phyloP scores from a whole-genome alignment of 1,140 invertebrate genomes.

The Adelges cooleyi region DNA sequence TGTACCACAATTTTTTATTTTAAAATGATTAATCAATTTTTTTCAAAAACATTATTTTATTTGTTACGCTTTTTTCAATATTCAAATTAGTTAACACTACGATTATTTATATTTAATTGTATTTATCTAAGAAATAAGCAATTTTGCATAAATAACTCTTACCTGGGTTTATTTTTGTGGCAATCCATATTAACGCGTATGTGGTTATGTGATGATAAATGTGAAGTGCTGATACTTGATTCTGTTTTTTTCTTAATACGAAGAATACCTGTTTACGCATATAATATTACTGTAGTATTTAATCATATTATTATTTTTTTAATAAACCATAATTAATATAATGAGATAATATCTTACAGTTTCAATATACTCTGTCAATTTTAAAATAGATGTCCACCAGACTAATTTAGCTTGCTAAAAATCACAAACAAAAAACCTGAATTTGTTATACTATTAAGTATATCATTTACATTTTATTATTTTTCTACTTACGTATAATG shows the following conservation, averaged over 20 bases:
- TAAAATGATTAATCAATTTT: too few relatives aligned
- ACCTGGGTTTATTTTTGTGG: constrained; percentile 53
- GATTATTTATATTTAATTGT: too few relatives aligned
- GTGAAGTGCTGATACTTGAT: constrained; percentile 59
- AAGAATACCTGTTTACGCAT: constrained; percentile 45
- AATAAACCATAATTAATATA: too few relatives aligned
- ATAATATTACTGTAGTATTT: background rate
- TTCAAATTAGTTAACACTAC: background rate
- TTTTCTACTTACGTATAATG: constrained; percentile 34
- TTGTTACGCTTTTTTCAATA: background rate
- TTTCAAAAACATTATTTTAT: too few relatives aligned
- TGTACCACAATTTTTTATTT: too few relatives aligned
- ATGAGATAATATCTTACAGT: constrained; percentile 32
- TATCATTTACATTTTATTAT: background rate
- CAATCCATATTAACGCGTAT: constrained; percentile 57
- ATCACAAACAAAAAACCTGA: too few relatives aligned
- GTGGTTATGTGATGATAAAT: constrained; percentile 54
- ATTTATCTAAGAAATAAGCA: background rate
- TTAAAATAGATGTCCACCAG: constrained; percentile 32
- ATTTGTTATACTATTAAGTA: background rate
- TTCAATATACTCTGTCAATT: constrained; percentile 32
- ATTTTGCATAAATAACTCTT: constrained; percentile 39
- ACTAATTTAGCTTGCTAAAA: constrained; percentile 31
- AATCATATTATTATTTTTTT: background rate
- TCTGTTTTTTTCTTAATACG: constrained; percentile 55